A percentile compares a stretch with the other conserved stretches of the same genome.
phyloP scores from a whole-genome alignment of 2,888 invertebrate genomes.

The Euplexia lucipara region DNA sequence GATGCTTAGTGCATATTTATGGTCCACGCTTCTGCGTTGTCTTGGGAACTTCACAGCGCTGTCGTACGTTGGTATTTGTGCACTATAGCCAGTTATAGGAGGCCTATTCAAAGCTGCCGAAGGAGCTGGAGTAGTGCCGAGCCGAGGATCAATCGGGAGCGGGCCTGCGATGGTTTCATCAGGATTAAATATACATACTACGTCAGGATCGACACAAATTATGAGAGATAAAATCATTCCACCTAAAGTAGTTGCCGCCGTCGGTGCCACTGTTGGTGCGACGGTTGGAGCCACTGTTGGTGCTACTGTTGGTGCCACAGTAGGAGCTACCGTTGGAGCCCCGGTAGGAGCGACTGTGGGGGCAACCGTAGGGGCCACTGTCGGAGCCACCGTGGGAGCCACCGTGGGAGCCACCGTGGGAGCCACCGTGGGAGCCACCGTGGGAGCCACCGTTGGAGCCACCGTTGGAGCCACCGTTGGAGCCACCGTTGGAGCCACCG shows the following conservation, averaged over 20 bases:
- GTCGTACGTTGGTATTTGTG: constrained; percentile 77
- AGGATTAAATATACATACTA: constrained; percentile 86
- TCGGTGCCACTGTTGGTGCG: constrained; percentile 53
- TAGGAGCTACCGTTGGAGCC: constrained; percentile 3
- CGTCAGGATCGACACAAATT: constrained; percentile 84
- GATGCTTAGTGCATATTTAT: constrained; percentile 43
- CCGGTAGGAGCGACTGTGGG: constrained; percentile 15
- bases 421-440: constrained; percentile 43
- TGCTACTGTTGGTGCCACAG: constrained; percentile 47
- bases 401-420: constrained; percentile 52
- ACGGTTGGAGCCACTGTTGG: constrained; percentile 52
- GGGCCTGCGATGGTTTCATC: constrained; percentile 84
- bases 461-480: constrained; percentile 54
- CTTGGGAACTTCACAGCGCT: constrained; percentile 84
- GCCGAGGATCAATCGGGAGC: constrained; percentile 86
- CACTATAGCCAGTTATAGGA: constrained; percentile 79
- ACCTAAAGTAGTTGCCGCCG: constrained; percentile 72
- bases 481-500: constrained; percentile 54
- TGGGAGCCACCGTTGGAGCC: constrained; percentile 57
- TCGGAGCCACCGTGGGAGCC: constrained; percentile 49
- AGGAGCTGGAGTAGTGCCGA: constrained; percentile 83
- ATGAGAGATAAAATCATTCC: constrained; percentile 80
- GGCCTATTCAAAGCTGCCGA: constrained; percentile 77
- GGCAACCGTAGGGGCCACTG: constrained; percentile 55
- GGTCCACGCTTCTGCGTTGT: constrained; percentile 73